Evolutionary conservation across 2,888 invertebrate species (phyloP), one percentile per base, ranked within the genome.

Genomic region (Oscheius sp.): DNA sequence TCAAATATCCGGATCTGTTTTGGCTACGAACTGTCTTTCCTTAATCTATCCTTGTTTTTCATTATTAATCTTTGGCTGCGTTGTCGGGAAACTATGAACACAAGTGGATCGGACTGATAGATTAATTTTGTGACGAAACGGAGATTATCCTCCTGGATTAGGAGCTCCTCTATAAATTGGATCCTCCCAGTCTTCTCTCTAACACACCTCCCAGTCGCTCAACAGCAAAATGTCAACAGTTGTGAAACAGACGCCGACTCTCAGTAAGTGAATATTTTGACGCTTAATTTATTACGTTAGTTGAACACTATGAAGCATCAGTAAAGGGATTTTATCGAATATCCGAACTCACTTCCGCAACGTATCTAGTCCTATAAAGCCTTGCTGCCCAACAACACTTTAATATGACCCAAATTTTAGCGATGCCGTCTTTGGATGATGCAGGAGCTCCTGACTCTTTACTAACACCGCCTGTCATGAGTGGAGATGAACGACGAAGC

Each of bases 81-180:
- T 42, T 42, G 42, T 20, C 42, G 15, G 42, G 42, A 42, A 20
- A 42, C 42, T 15, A 12, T 42, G 42, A 20, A 42, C 42, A 42
- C n/a, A 17, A 42, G 42, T 42, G 42, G 42, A 20, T 42, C 42
- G 20, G 20, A 42, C 20, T 10, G 20, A 42, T 15, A 42, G 42
- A 42, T 42, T 42, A 31, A 52, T n/a, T 23, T 12, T 27, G 61
- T 61, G 61, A 61, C 61, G 61, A 61, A 61, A 61, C 31, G 20
- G 27, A 45, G 61, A 61, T 61, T 45, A 61, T 61, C 61, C 45
- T n/a, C n/a, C n/a, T n/a, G n/a, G n/a, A n/a, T n/a, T n/a, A n/a
- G n/a, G n/a, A n/a, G n/a, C n/a, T n/a, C n/a, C 50, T 15, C 50
- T 52, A 52, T 52, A 52, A 52, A 52, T 23, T n/a, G 50, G 27